Evolutionary conservation across 2,797 vertebrate genomes (phyloP), one percentile per base, ranked within the genome.

Genomic region (Peromyscus aztecus): DNA sequence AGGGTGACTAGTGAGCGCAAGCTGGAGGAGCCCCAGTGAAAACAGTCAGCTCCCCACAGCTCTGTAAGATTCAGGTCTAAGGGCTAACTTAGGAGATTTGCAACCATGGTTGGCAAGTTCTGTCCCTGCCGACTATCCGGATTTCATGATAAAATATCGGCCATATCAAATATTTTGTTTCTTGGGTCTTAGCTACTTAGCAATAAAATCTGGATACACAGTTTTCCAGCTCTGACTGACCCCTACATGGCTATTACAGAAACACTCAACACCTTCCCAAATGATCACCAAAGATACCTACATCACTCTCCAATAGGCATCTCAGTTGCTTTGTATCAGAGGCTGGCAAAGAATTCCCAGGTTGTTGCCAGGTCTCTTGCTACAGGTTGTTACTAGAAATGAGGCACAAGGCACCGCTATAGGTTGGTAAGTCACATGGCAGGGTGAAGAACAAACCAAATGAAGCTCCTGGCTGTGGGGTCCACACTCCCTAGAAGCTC

Each of bases 181-280:
- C 86, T 65, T 43, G 24, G 19, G 9, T 67, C 77, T 95, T 87
- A 49, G 24, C 34, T 95, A 21, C 52, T 95, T 49, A 94, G 75
- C 69, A 87, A 61, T 89, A 43, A 91, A 71, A 61, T 84, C n/a
- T 83, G 82, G 27, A 63, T 24, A 90, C 24, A 73, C 27, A 69
- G 81, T 75, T 89, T 84, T 92, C 52, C 21, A 96, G 24, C 13
- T 88, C 37, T 77, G 27, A 81, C 9, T 90, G 46, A 90, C 17
- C 49, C 61, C 29, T 94, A 34, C n/a, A 46, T 16, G 95, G 46
- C 37, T 88, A 29, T 78, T 83, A 76, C 14, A 43, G 80, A 89
- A 89, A 91, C 21, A 55, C 16, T 71, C 85, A 34, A 11, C n/a
- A 16, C 67, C 12, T 61, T 87, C 49, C 29, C 43, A 76, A 1